Percentiles rank a stretch among this genome's conserved stretches.
phyloP scores from a whole-genome alignment of 2,888 invertebrate species.

The Cheilosia impressa region DNA sequence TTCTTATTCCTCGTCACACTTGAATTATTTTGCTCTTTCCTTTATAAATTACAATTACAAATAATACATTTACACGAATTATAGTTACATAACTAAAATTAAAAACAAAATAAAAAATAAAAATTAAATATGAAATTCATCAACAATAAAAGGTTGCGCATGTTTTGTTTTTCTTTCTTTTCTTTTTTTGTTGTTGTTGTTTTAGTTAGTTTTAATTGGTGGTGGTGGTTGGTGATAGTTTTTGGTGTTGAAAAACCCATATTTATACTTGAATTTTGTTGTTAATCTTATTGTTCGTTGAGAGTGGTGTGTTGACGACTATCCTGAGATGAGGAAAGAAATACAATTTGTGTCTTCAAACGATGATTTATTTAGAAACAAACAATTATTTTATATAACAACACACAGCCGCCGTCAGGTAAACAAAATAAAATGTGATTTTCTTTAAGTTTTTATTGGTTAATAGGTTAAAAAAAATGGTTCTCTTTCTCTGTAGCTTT shows the following conservation, averaged over 20 bases:
- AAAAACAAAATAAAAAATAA: constrained; percentile 53
- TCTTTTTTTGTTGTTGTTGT: constrained; percentile 5
- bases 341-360: constrained; percentile 57
- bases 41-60: constrained; percentile 74
- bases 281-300: constrained; percentile 14
- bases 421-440: constrained; percentile 41
- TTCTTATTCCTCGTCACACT: constrained; percentile 66
- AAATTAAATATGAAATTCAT: constrained; percentile 71
- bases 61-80: constrained; percentile 75
- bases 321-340: constrained; percentile 67
- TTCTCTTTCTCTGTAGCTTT: constrained; percentile 38
- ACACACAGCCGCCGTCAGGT: constrained; percentile 67
- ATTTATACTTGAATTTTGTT: constrained; percentile 24
- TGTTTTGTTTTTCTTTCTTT: constrained; percentile 33
- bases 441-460: constrained; percentile 38
- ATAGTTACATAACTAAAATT: constrained; percentile 73
- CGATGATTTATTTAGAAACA: constrained; percentile 30
- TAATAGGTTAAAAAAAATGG: constrained; percentile 44
- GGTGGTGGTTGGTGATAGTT: constrained; percentile 61
- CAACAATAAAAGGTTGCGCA: constrained; percentile 63
- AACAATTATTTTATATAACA: constrained; percentile 43
- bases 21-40: constrained; percentile 55
- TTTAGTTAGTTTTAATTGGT: constrained; percentile 63
- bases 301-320: constrained; percentile 43
- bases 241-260: constrained; percentile 57